These are phyloP conservation scores for Ascaphus truei DNA, from an alignment of 2,113 vertebrate genomes.

Conservation along the genomic window DNA sequence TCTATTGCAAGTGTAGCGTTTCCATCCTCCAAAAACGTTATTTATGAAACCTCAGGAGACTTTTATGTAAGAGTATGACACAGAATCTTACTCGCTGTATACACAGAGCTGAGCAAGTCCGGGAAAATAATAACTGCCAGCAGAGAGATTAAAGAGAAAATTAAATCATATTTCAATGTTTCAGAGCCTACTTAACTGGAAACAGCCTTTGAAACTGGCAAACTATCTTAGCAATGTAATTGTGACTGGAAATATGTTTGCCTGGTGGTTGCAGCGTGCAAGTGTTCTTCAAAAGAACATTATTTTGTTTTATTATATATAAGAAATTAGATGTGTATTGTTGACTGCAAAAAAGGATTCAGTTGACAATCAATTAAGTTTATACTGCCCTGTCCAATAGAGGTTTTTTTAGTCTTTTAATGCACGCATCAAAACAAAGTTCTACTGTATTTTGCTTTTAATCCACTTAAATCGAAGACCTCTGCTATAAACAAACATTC, in stretches of 20 bases:
- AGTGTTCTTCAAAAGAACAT: no score
- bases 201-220: slow-evolving; percentile 3
- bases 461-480: no score
- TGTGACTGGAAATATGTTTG: not conserved
- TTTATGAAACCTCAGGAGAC: not conserved
- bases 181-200: slow-evolving; percentile 7
- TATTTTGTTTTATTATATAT: not conserved
- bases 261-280: not conserved
- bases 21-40: not conserved
- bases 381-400: not conserved
- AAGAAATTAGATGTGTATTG: not conserved
- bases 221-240: not conserved
- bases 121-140: slow-evolving; percentile 7
- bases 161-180: slow-evolving; percentile 27
- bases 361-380: not conserved
- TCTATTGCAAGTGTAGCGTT: no score
- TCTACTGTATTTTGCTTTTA: no score
- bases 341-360: not conserved
- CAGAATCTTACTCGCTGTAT: not conserved
- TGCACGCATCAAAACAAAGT: not conserved
- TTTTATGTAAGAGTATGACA: not conserved
- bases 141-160: slow-evolving; percentile 25
- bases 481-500: not conserved
- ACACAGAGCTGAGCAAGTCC: not conserved
- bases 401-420: not conserved